A percentile compares a stretch with the other conserved stretches of the same genome.
These are phyloP conservation scores for Pogonognathellus flavescens DNA, from an alignment of 1,140 invertebrate species.

Conservation along the genomic window DNA sequence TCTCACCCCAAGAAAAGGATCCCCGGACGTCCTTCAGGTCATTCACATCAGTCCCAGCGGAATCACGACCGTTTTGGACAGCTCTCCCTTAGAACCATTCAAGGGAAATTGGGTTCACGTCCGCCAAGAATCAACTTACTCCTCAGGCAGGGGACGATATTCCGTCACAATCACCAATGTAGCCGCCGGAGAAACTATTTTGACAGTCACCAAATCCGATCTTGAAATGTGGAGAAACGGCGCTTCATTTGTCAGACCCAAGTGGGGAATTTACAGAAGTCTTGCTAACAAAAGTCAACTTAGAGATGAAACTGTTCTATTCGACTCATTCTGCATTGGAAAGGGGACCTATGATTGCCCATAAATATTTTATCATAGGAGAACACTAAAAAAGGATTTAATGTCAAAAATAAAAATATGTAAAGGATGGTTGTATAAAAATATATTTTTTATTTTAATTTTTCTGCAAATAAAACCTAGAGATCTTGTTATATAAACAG, in stretches of 20 bases:
- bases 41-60: background rate
- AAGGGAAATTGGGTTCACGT: constrained; percentile 42
- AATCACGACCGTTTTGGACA: constrained; percentile 22
- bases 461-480: too few species aligned
- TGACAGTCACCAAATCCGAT: constrained; percentile 30
- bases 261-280: too few species aligned
- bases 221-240: constrained; percentile 60
- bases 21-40: too few species aligned
- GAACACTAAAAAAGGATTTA: too few species aligned
- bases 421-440: too few species aligned
- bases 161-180: constrained; percentile 5
- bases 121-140: background rate
- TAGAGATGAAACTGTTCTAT: constrained; percentile 60
- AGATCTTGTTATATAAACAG: too few species aligned
- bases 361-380: too few species aligned
- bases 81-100: background rate
- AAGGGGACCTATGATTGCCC: too few species aligned
- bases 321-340: constrained; percentile 59
- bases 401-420: too few species aligned
- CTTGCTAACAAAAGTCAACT: too few species aligned
- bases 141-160: constrained; percentile 6
- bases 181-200: background rate
- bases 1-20: constrained; percentile 47
- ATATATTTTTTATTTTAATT: too few species aligned
- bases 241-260: constrained; percentile 22